Percentiles rank a stretch among this genome's conserved stretches.
Evolutionary conservation across 2,113 vertebrate species (phyloP).

Genomic region (Mixornis gularis): DNA sequence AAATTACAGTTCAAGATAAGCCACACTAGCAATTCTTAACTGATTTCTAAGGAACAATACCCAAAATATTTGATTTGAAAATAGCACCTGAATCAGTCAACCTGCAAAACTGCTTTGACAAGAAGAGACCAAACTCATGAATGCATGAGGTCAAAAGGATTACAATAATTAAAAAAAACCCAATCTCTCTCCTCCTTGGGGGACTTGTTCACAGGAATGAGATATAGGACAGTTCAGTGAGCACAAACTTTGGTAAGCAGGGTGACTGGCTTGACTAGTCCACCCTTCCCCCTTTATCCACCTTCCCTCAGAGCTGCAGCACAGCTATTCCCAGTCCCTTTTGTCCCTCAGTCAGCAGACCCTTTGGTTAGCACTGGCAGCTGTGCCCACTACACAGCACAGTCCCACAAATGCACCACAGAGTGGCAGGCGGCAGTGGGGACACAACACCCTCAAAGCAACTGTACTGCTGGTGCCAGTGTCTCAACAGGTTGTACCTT

Average conservation of each 20-base stretch:
- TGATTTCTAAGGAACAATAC: background rate
- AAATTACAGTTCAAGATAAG: background rate
- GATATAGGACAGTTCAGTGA: constrained; percentile 41
- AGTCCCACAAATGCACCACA: fast-evolving
- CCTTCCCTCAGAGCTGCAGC: background rate
- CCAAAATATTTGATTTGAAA: constrained; percentile 16
- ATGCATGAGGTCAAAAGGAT: constrained; percentile 49
- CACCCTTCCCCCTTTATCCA: constrained; percentile 10
- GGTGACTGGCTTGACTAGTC: background rate
- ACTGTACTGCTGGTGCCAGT: background rate
- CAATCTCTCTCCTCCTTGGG: background rate
- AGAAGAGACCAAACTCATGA: constrained; percentile 33
- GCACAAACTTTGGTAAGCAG: constrained; percentile 32
- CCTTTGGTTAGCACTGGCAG: background rate
- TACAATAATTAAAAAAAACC: background rate
- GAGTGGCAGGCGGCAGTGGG: fast-evolving
- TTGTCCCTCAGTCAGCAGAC: background rate
- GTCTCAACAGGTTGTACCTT: background rate
- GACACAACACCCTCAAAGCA: background rate
- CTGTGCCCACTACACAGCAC: background rate
- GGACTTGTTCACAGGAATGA: constrained; percentile 36
- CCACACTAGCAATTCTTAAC: background rate
- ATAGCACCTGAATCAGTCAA: constrained; percentile 18
- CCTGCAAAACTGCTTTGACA: constrained; percentile 49
- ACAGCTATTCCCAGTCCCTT: background rate